These are phyloP conservation scores for Chloroceryle amazona DNA, from an alignment of 2,797 vertebrate species.

Conservation along the genomic window DNA sequence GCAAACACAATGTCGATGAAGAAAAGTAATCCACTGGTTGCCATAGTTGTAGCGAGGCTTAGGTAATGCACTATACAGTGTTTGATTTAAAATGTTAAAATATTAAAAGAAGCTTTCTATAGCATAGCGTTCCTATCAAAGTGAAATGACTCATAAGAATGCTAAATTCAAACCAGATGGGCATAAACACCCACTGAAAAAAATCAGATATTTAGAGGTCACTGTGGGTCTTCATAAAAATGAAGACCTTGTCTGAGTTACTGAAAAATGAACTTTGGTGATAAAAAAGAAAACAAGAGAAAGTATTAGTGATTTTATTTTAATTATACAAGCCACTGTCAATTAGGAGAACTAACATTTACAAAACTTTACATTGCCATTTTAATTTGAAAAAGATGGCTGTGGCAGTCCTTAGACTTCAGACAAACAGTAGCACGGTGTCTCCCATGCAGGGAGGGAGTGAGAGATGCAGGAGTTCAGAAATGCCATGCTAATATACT, in stretches of 20 bases:
- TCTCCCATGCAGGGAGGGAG: not conserved
- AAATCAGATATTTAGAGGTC: conserved; percentile 84
- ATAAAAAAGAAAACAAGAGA: conserved; percentile 73
- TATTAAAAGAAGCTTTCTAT: conserved; percentile 84
- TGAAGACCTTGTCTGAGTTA: conserved; percentile 81
- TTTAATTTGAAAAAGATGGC: conserved; percentile 79
- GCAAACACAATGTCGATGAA: conserved; percentile 19
- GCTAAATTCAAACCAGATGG: conserved; percentile 89
- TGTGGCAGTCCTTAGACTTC: conserved; percentile 50
- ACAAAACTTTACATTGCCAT: conserved; percentile 72
- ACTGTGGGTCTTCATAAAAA: conserved; percentile 82
- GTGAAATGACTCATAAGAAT: conserved; percentile 88
- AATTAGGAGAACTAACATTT: conserved; percentile 80
- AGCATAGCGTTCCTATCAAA: conserved; percentile 84
- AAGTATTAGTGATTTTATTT: conserved; percentile 79
- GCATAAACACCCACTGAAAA: conserved; percentile 81
- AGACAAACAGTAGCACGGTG: conserved; percentile 27
- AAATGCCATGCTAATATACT: conserved; percentile 23
- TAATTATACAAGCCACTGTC: conserved; percentile 77
- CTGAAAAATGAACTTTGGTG: conserved; percentile 72
- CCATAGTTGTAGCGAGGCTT: conserved; percentile 58
- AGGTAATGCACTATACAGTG: conserved; percentile 71
- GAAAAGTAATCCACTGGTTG: conserved; percentile 41
- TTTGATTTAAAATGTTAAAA: conserved; percentile 85
- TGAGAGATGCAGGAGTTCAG: conserved; percentile 4